Percentiles rank a stretch among this genome's conserved stretches.
phyloP scores from a whole-genome alignment of 2,113 vertebrate genomes.

The Chaetura pelagica region DNA sequence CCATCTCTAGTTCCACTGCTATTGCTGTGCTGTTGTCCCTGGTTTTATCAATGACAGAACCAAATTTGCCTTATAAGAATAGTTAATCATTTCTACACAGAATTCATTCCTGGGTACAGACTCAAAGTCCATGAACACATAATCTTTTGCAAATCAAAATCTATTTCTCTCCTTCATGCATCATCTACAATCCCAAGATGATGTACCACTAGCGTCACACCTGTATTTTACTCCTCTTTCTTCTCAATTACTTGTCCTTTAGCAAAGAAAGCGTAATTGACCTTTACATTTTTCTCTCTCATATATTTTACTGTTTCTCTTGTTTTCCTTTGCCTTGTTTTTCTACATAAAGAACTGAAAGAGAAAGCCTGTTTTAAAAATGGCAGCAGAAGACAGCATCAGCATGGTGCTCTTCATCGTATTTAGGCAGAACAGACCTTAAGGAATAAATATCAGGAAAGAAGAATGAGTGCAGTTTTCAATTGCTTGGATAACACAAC shows the following conservation, averaged over 20 bases:
- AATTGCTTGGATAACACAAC: not conserved
- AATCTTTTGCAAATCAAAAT: constrained; percentile 58
- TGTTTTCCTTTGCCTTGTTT: not conserved
- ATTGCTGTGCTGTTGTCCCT: not conserved
- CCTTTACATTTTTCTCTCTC: not conserved
- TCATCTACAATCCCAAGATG: constrained; percentile 28
- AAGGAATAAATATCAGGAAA: not conserved
- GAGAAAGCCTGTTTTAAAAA: not conserved
- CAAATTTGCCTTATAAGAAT: constrained; percentile 7
- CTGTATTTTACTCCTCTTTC: constrained; percentile 25
- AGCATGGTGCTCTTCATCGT: not conserved
- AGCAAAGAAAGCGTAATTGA: constrained; percentile 33
- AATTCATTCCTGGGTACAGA: constrained; percentile 5
- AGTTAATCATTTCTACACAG: constrained; percentile 26
- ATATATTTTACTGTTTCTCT: not conserved
- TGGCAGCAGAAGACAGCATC: not conserved
- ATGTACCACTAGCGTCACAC: constrained; percentile 26
- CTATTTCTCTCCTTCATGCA: constrained; percentile 43
- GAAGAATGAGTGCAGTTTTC: not conserved
- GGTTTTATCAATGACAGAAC: constrained; percentile 43
- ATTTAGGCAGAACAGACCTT: not conserved
- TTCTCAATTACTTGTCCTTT: not conserved
- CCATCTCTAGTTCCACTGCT: not conserved
- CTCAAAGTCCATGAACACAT: constrained; percentile 44
- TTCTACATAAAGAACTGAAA: not conserved